Conservation (phyloP, 2,888 invertebrate genomes). For the Caenorhabditis uteleia region DNA sequence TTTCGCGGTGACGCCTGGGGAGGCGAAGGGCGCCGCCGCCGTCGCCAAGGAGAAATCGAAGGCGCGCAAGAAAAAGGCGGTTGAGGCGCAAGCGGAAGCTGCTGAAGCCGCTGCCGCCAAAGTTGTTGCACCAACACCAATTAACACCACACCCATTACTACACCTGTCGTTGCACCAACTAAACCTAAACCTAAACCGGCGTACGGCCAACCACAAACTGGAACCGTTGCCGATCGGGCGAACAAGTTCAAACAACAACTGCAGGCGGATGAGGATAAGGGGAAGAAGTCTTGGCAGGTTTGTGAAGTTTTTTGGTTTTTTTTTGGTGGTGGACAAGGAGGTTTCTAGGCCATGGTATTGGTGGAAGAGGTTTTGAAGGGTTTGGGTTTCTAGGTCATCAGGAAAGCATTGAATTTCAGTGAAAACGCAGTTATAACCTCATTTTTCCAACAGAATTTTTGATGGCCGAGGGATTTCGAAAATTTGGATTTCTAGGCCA, state of each 20-base stretch:
- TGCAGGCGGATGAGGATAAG: slow-evolving; percentile 37
- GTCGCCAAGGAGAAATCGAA: slow-evolving; percentile 34
- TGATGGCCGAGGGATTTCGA: too few relatives aligned
- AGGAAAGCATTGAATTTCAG: too few relatives aligned
- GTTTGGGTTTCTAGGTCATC: too few relatives aligned
- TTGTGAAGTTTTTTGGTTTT: background rate
- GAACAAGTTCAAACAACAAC: slow-evolving; percentile 20
- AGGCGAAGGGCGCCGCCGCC: slow-evolving; percentile 40
- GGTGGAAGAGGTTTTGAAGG: too few relatives aligned
- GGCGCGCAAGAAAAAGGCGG: slow-evolving; percentile 15
- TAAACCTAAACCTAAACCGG: slow-evolving; percentile 12
- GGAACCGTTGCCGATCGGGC: slow-evolving; percentile 36
- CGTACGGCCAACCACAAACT: slow-evolving; percentile 8
- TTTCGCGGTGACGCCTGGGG: slow-evolving; percentile 33
- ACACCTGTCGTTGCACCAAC: slow-evolving; percentile 15
- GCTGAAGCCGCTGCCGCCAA: slow-evolving; percentile 2
- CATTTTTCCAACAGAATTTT: too few relatives aligned
- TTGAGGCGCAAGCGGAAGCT: slow-evolving; percentile 10
- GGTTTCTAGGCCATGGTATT: background rate
- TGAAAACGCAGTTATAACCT: too few relatives aligned
- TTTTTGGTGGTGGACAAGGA: background rate
- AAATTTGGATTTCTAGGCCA: too few relatives aligned
- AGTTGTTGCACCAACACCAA: slow-evolving; percentile 4
- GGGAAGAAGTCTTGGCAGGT: slow-evolving; percentile 44
- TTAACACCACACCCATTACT: slow-evolving; percentile 17